Evolutionary conservation across 2,113 vertebrate species (phyloP), one percentile per base, ranked within the genome.

Genomic region (Cygnus buccinator): DNA sequence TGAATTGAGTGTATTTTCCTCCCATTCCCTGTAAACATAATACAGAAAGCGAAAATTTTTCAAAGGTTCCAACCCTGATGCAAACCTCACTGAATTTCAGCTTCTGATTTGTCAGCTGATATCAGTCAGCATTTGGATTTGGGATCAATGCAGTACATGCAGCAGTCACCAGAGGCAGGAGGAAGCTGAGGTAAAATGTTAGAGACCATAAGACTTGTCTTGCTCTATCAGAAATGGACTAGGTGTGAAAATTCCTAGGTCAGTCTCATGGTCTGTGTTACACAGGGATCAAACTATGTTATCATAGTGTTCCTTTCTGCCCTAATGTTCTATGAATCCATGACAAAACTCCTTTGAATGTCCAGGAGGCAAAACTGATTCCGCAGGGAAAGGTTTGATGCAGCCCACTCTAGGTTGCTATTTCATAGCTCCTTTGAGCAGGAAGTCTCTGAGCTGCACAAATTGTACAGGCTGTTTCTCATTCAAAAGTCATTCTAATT

Each of bases 401-500:
- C 68, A 79, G 65, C 85, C 43, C 46, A 58, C 48, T 96, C 48
- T 58, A 29, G 81, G 84, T 80, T 95, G 82, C 79, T 88, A 92
- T 68, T 89, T 94, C 76, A 31, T 71, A 77, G 79, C 46, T 94
- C 70, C 87, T 81, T 10, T 8, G 90, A 96, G 86, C 93, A 95
- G 93, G 92, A 94, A 94, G 90, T 90, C 87, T 95, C 46, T 59
- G 63, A 74, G 92, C 95, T 93, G 87, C 75, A 92, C 82, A 93
- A 91, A 93, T 83, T 90, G 95, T 94, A 90, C 95, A 92, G 83
- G 48, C 92, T 96, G 93, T 78, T 94, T 94, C 93, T 93, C 92
- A 87, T 96, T 96, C 93, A 96, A 75, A 96, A 96, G 90, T 96
- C 82, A 93, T 92, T 96, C 95, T 97, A 96, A 95, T 95, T 96